Evolutionary conservation across 1,140 invertebrate species (phyloP).

Genomic region (Tyrophagus putrescentiae): DNA sequence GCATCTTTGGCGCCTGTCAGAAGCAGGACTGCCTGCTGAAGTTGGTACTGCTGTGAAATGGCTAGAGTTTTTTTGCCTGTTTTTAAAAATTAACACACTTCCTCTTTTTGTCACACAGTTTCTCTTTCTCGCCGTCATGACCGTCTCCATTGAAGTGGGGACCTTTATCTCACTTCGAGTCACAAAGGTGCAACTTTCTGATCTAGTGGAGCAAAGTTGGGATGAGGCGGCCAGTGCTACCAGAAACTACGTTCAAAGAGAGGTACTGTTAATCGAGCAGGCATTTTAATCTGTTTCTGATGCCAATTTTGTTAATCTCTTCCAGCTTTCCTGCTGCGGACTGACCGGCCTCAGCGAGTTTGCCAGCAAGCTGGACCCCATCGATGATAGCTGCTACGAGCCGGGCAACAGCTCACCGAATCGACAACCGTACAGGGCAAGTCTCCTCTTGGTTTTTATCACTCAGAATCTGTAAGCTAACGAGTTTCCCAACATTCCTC

Average conservation of each 20-base stretch:
- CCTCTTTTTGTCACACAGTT: constrained; percentile 29
- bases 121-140: constrained; percentile 31
- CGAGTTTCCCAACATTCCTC: constrained; percentile 9
- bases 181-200: constrained; percentile 33
- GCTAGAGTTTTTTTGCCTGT: neutral
- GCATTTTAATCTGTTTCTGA: neutral
- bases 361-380: constrained; percentile 34
- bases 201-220: constrained; percentile 36
- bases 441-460: neutral
- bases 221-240: constrained; percentile 37
- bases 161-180: constrained; percentile 35
- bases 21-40: neutral
- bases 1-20: constrained; percentile 2
- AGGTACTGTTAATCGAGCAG: constrained; percentile 28
- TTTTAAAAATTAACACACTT: neutral
- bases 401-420: constrained; percentile 4
- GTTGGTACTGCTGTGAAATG: neutral
- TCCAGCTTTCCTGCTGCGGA: constrained; percentile 37
- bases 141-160: constrained; percentile 33
- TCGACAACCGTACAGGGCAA: constrained; percentile 4
- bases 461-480: neutral
- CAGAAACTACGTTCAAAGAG: constrained; percentile 34
- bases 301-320: constrained; percentile 14
- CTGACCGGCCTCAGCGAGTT: constrained; percentile 37
- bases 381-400: constrained; percentile 36